Evolutionary conservation across 35 echinoderm and acorn worm species (phyloP), one percentile per base, ranked within the genome.

Genomic region (Lytechinus pictus): DNA sequence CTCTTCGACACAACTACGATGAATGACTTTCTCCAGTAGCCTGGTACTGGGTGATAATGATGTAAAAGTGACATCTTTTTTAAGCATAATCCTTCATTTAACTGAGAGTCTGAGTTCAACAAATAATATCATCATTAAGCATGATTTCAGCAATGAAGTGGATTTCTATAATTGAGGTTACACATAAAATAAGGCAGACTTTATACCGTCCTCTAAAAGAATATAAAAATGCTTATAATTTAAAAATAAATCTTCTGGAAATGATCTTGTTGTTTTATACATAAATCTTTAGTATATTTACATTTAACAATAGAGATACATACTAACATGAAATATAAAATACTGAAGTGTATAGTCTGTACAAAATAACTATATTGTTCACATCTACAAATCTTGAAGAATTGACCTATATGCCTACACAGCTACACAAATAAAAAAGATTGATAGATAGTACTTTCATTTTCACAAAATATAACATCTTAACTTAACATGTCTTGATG

Each of bases 241-340:
- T 24, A 79, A 79, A 79, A 79, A 79, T 79, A 79, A 79, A 79
- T 79, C 66, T 79, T 79, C 21, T 79, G 66, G 66, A 79, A 79
- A 79, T 79, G 66, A 79, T 79, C 66, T 72, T 72, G 61, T 72
- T 21, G 66, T 79, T 16, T 79, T 24, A n/a, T 79, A 79, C 66
- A 79, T 79, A 79, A 79, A 79, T n/a, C 66, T 79, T 79, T n/a
- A n/a, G 66, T 79, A 79, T 79, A 79, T 79, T 79, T 79, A 79
- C 66, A 79, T 79, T 16, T 24, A n/a, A 79, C 19, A 79, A 79
- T 79, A 79, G 4, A 79, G 66, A 79, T 79, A 79, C 66, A 79
- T 16, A 79, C 7, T 79, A 7, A 79, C 19, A 79, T 24, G 66
- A 79, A n/a, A 79, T 79, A 79, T 79, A 79, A 79, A 79, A 79